Percentiles rank a stretch among this genome's conserved stretches.
These are phyloP conservation scores for Neotoma lepida DNA, from an alignment of 2,113 vertebrate species.

Conservation along the genomic window DNA sequence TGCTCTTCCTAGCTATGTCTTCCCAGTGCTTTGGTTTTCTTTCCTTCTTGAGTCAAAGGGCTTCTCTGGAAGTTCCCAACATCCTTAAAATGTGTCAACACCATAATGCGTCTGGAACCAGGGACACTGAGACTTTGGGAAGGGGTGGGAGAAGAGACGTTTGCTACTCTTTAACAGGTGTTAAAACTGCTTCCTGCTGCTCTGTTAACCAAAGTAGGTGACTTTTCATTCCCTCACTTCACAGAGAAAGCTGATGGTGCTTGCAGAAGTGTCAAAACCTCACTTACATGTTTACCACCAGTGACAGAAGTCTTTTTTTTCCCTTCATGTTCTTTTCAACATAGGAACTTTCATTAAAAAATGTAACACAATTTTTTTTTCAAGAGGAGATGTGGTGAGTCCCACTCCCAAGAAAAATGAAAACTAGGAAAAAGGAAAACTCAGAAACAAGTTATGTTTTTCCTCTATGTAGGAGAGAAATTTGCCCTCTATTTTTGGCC, in stretches of 20 bases:
- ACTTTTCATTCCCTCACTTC: conserved; percentile 53
- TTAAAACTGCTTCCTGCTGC: conserved; percentile 65
- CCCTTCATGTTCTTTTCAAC: conserved; percentile 7
- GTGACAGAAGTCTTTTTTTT: conserved; percentile 53
- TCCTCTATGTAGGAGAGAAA: conserved; percentile 53
- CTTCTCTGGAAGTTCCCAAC: not conserved
- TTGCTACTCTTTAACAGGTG: conserved; percentile 50
- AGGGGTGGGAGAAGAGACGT: not conserved
- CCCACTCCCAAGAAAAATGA: conserved; percentile 46
- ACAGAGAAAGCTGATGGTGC: not conserved
- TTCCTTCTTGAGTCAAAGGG: not conserved
- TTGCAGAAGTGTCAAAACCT: conserved; percentile 70
- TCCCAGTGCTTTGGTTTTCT: not conserved
- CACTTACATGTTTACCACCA: conserved; percentile 42
- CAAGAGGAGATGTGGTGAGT: conserved; percentile 44
- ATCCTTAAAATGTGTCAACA: not conserved
- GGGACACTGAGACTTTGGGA: not conserved
- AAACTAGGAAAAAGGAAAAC: conserved; percentile 58
- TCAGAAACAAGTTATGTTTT: conserved; percentile 52
- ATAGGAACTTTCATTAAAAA: conserved; percentile 58
- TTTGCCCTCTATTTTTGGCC: conserved; percentile 50
- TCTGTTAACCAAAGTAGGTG: conserved; percentile 50
- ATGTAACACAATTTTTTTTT: not conserved
- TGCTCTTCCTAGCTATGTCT: not conserved
- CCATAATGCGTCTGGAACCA: not conserved